Evolutionary conservation across 2,888 invertebrate species (phyloP), one percentile per base, ranked within the genome.

Genomic region (Clunio marinus): DNA sequence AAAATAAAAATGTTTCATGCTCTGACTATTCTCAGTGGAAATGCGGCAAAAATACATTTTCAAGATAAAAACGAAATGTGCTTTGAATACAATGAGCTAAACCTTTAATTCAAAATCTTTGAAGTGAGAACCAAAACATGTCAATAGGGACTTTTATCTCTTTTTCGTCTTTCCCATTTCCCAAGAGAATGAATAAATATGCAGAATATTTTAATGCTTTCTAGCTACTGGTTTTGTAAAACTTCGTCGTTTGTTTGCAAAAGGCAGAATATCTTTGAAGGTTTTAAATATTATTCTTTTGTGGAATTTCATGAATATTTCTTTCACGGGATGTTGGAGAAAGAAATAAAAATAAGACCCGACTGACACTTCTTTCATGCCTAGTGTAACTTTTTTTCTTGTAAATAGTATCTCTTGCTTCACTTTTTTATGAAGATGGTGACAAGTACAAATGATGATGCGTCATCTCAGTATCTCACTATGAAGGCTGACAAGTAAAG

Each of bases 371-470:
- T 65, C 46, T 65, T 65, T 41, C 41, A 28, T 41, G 63, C 63
- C 41, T 65, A 22, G 63, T 62, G 46, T 65, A 65, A 46, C 63
- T 65, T 65, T 62, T 62, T 62, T 41, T 8, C 41, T 41, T 41
- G 41, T 41, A 41, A 41, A 41, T 13, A 4, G 17, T 22, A 51
- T 51, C 24, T 51, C 22, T 51, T 15, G 41, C 2, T 41, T 41
- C 13, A 17, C 24, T 41, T 51, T 51, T 51, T 51, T 51, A 51
- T 22, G 51, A 46, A 41, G 63, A 65, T 27, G 46, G 24, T 65
- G 63, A 65, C 63, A 65, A 65, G 45, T 65, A 65, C 46, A 65
- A 65, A 65, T 65, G 63, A 35, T 59, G 17, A 35, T 62, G 62
- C 62, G 28, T 45, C 35, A 35, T 41, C 41, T 35, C 25, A 13